Base-by-base conservation (phyloP, 2,797 vertebrate genomes). In the Austrolebias charrua region DNA sequence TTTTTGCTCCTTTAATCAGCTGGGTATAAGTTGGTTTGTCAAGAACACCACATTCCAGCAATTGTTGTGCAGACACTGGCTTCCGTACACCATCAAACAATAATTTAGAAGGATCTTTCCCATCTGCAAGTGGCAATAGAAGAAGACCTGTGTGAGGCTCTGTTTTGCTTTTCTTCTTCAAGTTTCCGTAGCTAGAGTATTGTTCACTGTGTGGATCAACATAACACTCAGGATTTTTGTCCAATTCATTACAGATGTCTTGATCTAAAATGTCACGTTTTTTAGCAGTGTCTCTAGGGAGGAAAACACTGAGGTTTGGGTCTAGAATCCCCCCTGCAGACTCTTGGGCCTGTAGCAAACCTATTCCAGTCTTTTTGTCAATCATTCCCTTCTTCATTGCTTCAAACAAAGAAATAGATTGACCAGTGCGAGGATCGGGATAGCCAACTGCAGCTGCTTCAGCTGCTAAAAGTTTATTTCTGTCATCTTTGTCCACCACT, bases 231-330 rank as follows among this genome's bases (percentile, higher is more conserved):
- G 94, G 62, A 43, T 18, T 49, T 35, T 63, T 8, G 2, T 35
- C 45, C 4, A 63, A 35, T 15, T 13, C 60, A 20, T 9, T n/a
- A 24, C n/a, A 1, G 1, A 63, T 80, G n/a, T 95, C 91, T 67
- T 92, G 88, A 79, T 96, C 94, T 58, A 97, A 89, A 81, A 97
- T 65, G 18, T 93, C 93, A 57, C 91, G 93, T 40, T 94, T 91
- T 13, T 95, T 86, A 55, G 95, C 95, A 18, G 90, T 50, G 18
- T 96, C 93, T 90, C 93, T 93, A 1, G 95, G 93, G 4, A 97
- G 80, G 79, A 94, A 96, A 54, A 96, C 92, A 55, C 96, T 96
- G 55, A 95, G 93, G 14, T 92, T 86, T 0, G 96, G 95, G 84
- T 97, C 96, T 64, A 97, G 86, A 33, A 95, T 89, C 0, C 95